Evolutionary conservation across 2,888 invertebrate species (phyloP).

Genomic region (Sericinus montela): DNA sequence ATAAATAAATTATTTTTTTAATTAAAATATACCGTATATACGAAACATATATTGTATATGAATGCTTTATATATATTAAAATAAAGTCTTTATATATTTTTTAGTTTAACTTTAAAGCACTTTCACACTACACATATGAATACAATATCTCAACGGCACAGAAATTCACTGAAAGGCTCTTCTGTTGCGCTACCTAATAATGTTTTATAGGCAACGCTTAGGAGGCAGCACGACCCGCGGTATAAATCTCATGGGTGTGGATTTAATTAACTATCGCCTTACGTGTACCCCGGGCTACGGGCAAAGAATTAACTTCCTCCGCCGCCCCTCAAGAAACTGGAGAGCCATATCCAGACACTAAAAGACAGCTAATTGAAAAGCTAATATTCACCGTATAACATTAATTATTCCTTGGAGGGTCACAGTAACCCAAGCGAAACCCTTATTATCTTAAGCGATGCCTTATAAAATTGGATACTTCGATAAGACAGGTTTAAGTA

Average conservation of each 20-base stretch:
- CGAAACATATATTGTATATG: too few relatives aligned
- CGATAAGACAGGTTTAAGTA: neutral
- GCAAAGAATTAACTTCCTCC: slow-evolving; percentile 50
- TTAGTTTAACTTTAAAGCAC: neutral
- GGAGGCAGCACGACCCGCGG: slow-evolving; percentile 20
- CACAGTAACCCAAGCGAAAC: slow-evolving; percentile 59
- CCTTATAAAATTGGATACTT: slow-evolving; percentile 10
- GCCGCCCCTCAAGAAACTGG: slow-evolving; percentile 42
- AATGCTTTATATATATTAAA: too few relatives aligned
- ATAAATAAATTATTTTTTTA: too few relatives aligned
- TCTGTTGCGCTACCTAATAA: slow-evolving; percentile 23
- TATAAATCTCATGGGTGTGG: slow-evolving; percentile 54
- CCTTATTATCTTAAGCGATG: slow-evolving; percentile 67
- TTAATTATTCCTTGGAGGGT: slow-evolving; percentile 70
- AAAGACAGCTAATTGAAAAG: slow-evolving; percentile 74
- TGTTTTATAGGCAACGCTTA: slow-evolving; percentile 26
- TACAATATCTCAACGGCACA: slow-evolving; percentile 4
- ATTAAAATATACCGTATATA: too few relatives aligned
- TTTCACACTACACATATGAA: neutral
- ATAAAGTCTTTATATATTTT: too few relatives aligned
- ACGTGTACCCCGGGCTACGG: slow-evolving; percentile 36
- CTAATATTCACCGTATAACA: slow-evolving; percentile 72
- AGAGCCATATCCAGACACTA: slow-evolving; percentile 64
- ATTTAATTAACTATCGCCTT: slow-evolving; percentile 72
- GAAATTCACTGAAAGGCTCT: slow-evolving; percentile 19